Percentiles rank a stretch among this genome's conserved stretches.
Conservation (phyloP, 2,888 invertebrate species). For the Polylopha cassiicola region DNA sequence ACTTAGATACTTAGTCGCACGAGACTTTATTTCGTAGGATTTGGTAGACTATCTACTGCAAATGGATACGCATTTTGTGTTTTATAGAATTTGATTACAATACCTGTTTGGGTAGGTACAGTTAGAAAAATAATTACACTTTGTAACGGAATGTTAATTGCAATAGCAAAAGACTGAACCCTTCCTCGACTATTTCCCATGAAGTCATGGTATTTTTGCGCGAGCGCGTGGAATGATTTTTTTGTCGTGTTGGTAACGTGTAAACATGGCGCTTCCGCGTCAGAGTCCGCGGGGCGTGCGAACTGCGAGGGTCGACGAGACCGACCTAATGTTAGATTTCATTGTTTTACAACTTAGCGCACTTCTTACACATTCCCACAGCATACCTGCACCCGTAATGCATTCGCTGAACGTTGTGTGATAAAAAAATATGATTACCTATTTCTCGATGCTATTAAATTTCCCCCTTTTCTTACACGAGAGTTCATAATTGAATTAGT, state of each 20-base stretch:
- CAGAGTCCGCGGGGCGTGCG: slow-evolving; percentile 56
- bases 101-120: too few relatives aligned
- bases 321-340: slow-evolving; percentile 56
- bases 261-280: slow-evolving; percentile 62
- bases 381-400: slow-evolving; percentile 13
- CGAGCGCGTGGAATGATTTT: slow-evolving; percentile 44
- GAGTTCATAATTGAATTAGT: too few relatives aligned
- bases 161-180: too few relatives aligned
- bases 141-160: too few relatives aligned
- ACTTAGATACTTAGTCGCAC: too few relatives aligned
- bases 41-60: too few relatives aligned
- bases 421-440: slow-evolving; percentile 4
- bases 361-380: slow-evolving; percentile 16
- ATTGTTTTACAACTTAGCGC: slow-evolving; percentile 56
- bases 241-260: slow-evolving; percentile 48
- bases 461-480: too few relatives aligned
- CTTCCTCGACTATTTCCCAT: slow-evolving; percentile 29
- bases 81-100: too few relatives aligned
- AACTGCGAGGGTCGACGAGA: slow-evolving; percentile 62
- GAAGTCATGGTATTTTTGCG: slow-evolving; percentile 41
- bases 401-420: slow-evolving; percentile 7
- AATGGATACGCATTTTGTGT: too few relatives aligned
- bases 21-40: too few relatives aligned
- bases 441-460: too few relatives aligned
- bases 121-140: too few relatives aligned